Base-by-base conservation (phyloP, 2,797 vertebrate genomes). In the Eurystomus glaucurus region DNA sequence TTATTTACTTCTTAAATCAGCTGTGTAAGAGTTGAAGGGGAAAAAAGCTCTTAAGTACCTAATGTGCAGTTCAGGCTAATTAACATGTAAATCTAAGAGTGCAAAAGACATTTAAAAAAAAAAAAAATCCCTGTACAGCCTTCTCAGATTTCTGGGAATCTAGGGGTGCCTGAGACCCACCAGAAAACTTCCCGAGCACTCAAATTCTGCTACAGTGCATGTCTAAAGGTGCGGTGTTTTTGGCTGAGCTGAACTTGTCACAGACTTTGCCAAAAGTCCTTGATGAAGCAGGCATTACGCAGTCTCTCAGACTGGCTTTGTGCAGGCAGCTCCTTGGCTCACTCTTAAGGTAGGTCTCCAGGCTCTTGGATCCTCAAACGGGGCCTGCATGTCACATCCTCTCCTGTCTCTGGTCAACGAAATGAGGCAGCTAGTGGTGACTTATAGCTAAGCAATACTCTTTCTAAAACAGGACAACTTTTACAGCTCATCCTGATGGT, bases 231-330 rank as follows among this genome's bases (percentile, higher is more conserved):
- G 45, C 2, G 2, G 65, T 88, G 79, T 39, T 84, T 94, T 88
- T 94, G 90, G 95, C 95, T 90, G 83, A 72, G 39, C 52, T 90
- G 51, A 92, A n/a, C 93, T 86, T 95, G 90, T 90, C 94, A 69
- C 16, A 55, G 83, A 61, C 87, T 81, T 95, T 94, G 92, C 92
- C 96, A 97, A 22, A 93, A 96, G 77, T 51, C 61, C 61, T 84
- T 94, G 93, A 95, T 96, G 80, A 92, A 94, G 92, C 85, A 95
- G 85, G 90, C 95, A 97, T 96, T 92, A 88, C 88, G 71, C 20
- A 84, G 85, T 35, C 96, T 92, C 16, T 93, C 45, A 86, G 92
- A 68, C 93, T 81, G 72, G 48, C 46, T 94, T 84, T 90, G 62
- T 79, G 29, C 37, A 75, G 61, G 79, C 79, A 78, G 41, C 52